A percentile compares a stretch with the other conserved stretches of the same genome.
Conservation (phyloP, 2,888 invertebrate genomes). For the Linnaemya vulpina region DNA sequence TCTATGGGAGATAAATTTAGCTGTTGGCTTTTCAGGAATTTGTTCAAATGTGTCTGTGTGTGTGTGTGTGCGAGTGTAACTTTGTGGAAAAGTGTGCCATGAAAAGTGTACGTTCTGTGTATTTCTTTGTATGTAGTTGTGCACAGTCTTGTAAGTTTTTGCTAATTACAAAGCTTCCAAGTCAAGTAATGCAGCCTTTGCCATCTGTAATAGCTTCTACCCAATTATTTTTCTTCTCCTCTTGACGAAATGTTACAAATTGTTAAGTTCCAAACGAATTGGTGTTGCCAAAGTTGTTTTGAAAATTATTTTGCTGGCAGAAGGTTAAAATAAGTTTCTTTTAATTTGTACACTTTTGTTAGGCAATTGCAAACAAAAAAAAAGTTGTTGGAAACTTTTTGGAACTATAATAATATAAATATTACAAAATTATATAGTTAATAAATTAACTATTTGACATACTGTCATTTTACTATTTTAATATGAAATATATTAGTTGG, state of each 20-base stretch:
- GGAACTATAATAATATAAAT: too few relatives aligned
- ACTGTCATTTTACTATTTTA: too few relatives aligned
- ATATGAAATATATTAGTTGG: too few relatives aligned
- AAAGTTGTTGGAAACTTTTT: too few relatives aligned
- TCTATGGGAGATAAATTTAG: conserved; percentile 53
- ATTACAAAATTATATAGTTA: too few relatives aligned
- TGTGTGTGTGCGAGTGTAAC: neutral
- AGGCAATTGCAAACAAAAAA: too few relatives aligned
- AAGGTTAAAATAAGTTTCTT: too few relatives aligned
- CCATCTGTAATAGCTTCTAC: conserved; percentile 69
- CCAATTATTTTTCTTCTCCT: conserved; percentile 65
- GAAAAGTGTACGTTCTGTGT: conserved; percentile 20
- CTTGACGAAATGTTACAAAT: conserved; percentile 62
- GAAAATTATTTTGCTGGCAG: neutral
- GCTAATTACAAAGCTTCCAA: conserved; percentile 66
- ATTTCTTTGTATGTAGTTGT: conserved; percentile 8
- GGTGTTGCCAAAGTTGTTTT: conserved; percentile 43
- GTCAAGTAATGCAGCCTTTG: conserved; percentile 69
- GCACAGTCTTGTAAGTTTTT: conserved; percentile 49
- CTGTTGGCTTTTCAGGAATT: conserved; percentile 52
- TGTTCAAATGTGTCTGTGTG: conserved; percentile 18
- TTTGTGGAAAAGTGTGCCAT: conserved; percentile 54
- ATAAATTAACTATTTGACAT: too few relatives aligned
- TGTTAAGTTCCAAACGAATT: conserved; percentile 51
- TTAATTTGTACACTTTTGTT: too few relatives aligned